Evolutionary conservation across 2,888 invertebrate species (phyloP), one percentile per base, ranked within the genome.

Genomic region (Lasioglossum figueresi): DNA sequence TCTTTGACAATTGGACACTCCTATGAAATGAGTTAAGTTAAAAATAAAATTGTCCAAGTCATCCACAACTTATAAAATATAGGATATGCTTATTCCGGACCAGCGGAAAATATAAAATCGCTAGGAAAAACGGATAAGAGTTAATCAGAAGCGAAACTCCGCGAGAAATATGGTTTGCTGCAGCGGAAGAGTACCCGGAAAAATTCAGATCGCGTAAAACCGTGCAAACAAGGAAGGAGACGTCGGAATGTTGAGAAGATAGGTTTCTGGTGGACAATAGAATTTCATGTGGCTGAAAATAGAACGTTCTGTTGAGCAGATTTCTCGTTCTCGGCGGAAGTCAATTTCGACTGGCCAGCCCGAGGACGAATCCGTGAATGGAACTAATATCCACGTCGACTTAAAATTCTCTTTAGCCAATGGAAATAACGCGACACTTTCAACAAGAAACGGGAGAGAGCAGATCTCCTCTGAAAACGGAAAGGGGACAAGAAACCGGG

Each of bases 391-490:
- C 72, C 45, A 10, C 63, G 43, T 27, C 43, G 79, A 19, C 72
- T 45, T 73, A 73, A 73, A 79, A 73, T 79, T 79, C 59, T 79
- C 73, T 73, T 77, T 77, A 68, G 68, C 56, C 76, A 59, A 48
- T 31, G 68, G n/a, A 37, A 77, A 66, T 68, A 68, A 77, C 45
- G 34, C 76, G 68, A 68, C 76, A 45, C 66, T 48, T 48, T 77
- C 45, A 31, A n/a, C 72, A 73, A 45, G 72, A 43, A 63, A 45
- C 52, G 43, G 10, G 16, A 56, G 23, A 56, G 27, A 59, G 12
- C 56, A 56, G 56, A 56, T 12, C 56, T 56, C n/a, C n/a, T n/a
- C n/a, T n/a, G 34, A 71, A 43, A 43, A 34, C 23, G 27, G 5
- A 71, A 27, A 27, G n/a, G n/a, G 34, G 48, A 63, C 56, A 72